Evolutionary conservation across 2,888 invertebrate genomes (phyloP).

Genomic region (Phaonia tiefii): DNA sequence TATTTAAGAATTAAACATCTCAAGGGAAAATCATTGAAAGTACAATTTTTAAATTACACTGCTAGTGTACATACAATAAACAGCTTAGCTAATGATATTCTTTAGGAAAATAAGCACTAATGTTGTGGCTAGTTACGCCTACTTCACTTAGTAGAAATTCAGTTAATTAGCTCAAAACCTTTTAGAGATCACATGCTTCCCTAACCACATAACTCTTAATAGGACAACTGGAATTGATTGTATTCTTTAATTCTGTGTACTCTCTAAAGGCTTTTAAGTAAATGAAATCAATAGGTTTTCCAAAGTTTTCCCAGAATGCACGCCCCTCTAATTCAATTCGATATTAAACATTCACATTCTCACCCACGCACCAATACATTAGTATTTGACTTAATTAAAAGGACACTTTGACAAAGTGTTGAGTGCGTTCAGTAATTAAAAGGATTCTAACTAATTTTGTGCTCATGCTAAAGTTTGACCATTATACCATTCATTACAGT

Average conservation of each 20-base stretch:
- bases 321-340: background rate
- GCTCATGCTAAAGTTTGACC: constrained; percentile 73
- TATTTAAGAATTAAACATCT: too few relatives aligned
- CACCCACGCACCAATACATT: constrained; percentile 10
- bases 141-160: too few relatives aligned
- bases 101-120: too few relatives aligned
- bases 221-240: background rate
- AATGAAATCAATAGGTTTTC: constrained; percentile 39
- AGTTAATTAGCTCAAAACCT: too few relatives aligned
- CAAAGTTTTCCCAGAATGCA: constrained; percentile 17
- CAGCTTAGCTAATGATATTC: too few relatives aligned
- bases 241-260: background rate
- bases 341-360: constrained; percentile 18
- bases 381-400: constrained; percentile 72
- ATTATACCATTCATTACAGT: constrained; percentile 78
- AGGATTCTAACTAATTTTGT: constrained; percentile 78
- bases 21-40: too few relatives aligned
- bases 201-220: too few relatives aligned
- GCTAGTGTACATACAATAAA: too few relatives aligned
- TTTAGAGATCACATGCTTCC: too few relatives aligned
- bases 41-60: too few relatives aligned
- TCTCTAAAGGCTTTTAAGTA: constrained; percentile 40
- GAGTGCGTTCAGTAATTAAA: constrained; percentile 79
- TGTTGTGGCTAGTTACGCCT: too few relatives aligned
- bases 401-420: constrained; percentile 77